Base-by-base conservation (phyloP, 2,113 vertebrate genomes). In the Thunnus thynnus region DNA sequence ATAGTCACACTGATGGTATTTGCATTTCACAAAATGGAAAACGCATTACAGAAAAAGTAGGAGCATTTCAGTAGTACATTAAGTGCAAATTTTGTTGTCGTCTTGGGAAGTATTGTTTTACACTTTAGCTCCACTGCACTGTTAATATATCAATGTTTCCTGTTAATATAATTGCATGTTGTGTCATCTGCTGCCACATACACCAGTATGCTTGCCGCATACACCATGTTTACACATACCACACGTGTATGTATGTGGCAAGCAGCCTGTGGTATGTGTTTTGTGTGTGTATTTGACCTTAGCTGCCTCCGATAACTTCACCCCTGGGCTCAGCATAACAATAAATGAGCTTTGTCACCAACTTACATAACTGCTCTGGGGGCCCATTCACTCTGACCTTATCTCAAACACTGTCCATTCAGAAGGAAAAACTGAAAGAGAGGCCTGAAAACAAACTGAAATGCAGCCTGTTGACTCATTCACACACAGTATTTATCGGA, bases 271-370 rank as follows among this genome's bases (percentile, higher is more conserved):
- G 14, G 27, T 51, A 18, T 71, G 22, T 79, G 48, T 47, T n/a
- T 27, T 74, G 4, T 61, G 72, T 54, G 30, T 64, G 17, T 48
- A 4, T 62, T 27, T 61, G 63, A 65, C 77, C 82, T 79, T 52
- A 61, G 48, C 72, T 80, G 71, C 73, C 71, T 75, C 72, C 61
- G 82, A 91, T 82, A 82, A 81, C 69, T 73, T 85, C 72, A 72
- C 61, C 75, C 55, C 36, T 66, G 5, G 69, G 72, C 70, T 86
- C 78, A 78, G 68, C 48, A 55, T 62, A 81, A 94, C 88, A 88
- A 90, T 90, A 83, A 67, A 91, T 88, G 69, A 82, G 65, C 82
- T 93, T 91, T 92, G 89, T 92, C 86, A 89, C 86, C 74, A 79
- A 78, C 83, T 91, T 89, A 44, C 77, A 84, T 92, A 89, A 91